A percentile compares a stretch with the other conserved stretches of the same genome.
Evolutionary conservation across 2,888 invertebrate genomes (phyloP).

Genomic region (Drosophila austrosaltans): DNA sequence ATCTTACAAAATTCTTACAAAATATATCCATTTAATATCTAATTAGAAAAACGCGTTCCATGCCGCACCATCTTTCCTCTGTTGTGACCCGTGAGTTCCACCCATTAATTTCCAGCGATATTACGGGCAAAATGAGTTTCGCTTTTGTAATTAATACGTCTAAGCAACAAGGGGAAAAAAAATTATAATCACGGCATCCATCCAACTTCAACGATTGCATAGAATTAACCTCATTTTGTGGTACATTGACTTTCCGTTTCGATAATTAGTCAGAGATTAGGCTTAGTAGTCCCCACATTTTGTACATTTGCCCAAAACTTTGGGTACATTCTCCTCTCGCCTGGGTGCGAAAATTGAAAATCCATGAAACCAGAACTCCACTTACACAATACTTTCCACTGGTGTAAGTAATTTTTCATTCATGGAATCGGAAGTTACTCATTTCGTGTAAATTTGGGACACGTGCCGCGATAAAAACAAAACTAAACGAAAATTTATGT

Average conservation of each 20-base stretch:
- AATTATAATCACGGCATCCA: slow-evolving; percentile 40
- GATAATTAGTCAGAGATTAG: slow-evolving; percentile 52
- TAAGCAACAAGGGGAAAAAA: slow-evolving; percentile 19
- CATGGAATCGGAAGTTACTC: slow-evolving; percentile 51
- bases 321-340: not conserved
- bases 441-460: slow-evolving; percentile 57
- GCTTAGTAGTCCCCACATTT: not conserved
- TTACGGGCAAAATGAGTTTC: slow-evolving; percentile 34
- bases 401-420: slow-evolving; percentile 54
- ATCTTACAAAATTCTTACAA: slow-evolving; percentile 39
- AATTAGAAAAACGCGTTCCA: not conserved
- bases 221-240: slow-evolving; percentile 49
- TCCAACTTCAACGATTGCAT: slow-evolving; percentile 35
- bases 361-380: slow-evolving; percentile 27
- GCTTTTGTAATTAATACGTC: slow-evolving; percentile 49
- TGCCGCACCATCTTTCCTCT: too few relatives aligned
- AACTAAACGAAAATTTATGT: slow-evolving; percentile 35
- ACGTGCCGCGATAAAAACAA: slow-evolving; percentile 53
- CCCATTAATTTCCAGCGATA: slow-evolving; percentile 33
- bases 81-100: not conserved
- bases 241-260: slow-evolving; percentile 36
- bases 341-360: slow-evolving; percentile 42
- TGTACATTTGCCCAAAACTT: not conserved
- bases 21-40: slow-evolving; percentile 45
- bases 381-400: slow-evolving; percentile 16